Conservation (phyloP, 2,113 vertebrate species). For the Acanthisitta chloris region DNA sequence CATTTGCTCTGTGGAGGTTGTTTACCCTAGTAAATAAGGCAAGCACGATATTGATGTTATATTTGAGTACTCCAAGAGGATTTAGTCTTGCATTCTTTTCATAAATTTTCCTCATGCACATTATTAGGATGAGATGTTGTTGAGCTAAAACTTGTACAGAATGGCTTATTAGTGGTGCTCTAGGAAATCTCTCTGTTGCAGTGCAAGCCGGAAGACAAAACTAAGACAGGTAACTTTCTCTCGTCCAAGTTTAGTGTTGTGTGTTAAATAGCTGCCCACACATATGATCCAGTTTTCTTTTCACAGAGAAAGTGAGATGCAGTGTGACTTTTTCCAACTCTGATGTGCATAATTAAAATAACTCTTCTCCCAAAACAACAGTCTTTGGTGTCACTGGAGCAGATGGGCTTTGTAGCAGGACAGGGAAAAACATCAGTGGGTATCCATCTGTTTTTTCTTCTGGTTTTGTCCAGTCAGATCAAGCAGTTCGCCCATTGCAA, state of each 20-base stretch:
- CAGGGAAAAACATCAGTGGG: neutral
- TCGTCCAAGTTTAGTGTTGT: neutral
- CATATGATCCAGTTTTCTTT: neutral
- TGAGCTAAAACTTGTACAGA: neutral
- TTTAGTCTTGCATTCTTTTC: neutral
- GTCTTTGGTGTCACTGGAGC: neutral
- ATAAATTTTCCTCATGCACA: neutral
- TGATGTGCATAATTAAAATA: neutral
- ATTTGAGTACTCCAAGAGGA: neutral
- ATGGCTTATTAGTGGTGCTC: neutral
- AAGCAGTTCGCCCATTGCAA: neutral
- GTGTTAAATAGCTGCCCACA: neutral
- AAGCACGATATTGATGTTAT: neutral
- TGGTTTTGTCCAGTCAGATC: neutral
- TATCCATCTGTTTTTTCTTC: neutral
- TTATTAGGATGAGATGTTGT: neutral
- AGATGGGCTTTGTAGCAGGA: neutral
- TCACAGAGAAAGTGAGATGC: neutral
- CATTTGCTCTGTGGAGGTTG: neutral
- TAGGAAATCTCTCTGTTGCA: neutral
- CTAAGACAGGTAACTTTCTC: neutral
- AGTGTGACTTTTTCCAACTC: neutral
- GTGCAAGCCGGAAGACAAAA: neutral
- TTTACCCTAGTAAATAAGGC: neutral
- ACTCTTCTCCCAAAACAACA: neutral